phyloP scores from a whole-genome alignment of 2,797 vertebrate genomes.

The Sorex maritimensis region DNA sequence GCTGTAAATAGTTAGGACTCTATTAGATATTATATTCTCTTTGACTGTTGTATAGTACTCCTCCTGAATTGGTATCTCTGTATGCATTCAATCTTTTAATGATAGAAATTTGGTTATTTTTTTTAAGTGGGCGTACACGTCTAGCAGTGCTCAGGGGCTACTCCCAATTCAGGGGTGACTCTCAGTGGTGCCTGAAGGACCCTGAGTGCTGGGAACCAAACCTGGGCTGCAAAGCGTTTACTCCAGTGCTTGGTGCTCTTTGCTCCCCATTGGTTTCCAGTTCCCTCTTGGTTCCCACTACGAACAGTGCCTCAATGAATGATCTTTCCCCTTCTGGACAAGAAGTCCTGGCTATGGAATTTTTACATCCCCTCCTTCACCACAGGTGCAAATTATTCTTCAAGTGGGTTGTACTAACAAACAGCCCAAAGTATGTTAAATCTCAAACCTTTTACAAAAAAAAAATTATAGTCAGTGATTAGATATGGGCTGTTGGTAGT shows the following conservation, averaged over 20 bases:
- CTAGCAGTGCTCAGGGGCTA: no score
- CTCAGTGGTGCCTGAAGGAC: no score
- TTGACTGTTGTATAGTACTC: not conserved
- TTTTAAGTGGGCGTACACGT: no score
- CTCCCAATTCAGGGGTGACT: no score
- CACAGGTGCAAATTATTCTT: conserved; percentile 19
- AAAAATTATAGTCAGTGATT: not conserved
- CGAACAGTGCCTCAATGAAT: not conserved
- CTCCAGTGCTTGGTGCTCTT: no score
- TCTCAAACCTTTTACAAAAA: conserved; percentile 19
- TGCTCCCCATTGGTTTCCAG: not conserved
- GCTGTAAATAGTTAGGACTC: not conserved
- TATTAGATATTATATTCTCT: not conserved
- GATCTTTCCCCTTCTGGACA: not conserved
- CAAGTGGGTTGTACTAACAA: not conserved
- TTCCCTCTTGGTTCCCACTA: not conserved
- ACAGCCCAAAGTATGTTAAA: not conserved
- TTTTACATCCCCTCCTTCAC: not conserved
- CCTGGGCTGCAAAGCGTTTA: no score
- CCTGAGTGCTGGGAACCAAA: no score
- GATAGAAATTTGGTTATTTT: not conserved
- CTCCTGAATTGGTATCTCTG: not conserved
- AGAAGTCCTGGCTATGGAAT: not conserved
- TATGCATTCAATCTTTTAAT: conserved; percentile 26
- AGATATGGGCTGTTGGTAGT: conserved; percentile 25